These are phyloP conservation scores for Metacarcinus magister DNA, from an alignment of 2,888 invertebrate species.

Conservation along the genomic window DNA sequence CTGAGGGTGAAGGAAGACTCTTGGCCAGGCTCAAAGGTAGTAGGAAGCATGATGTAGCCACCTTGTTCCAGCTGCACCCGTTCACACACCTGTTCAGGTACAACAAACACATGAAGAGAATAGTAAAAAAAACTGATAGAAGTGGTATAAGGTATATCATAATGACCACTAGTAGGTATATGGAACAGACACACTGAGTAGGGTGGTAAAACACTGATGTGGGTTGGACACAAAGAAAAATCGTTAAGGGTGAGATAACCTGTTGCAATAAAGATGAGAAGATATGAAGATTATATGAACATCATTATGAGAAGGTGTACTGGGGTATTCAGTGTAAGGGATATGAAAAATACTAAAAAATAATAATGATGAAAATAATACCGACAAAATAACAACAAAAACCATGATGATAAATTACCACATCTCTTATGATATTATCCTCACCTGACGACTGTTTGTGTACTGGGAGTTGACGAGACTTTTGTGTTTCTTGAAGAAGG, in stretches of 20 bases:
- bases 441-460: constrained; percentile 94
- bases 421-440: constrained; percentile 79
- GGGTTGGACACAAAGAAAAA: too few relatives aligned
- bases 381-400: not conserved
- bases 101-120: not conserved
- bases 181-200: not conserved
- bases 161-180: not conserved
- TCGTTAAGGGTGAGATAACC: too few relatives aligned
- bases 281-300: too few relatives aligned
- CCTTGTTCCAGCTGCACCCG: constrained; percentile 92
- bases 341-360: not conserved
- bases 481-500: constrained; percentile 93
- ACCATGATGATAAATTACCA: not conserved
- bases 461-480: constrained; percentile 95
- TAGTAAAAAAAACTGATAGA: not conserved
- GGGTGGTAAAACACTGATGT: too few relatives aligned
- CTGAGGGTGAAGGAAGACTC: constrained; percentile 93
- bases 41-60: constrained; percentile 93
- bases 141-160: not conserved
- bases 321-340: too few relatives aligned
- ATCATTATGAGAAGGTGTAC: too few relatives aligned
- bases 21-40: constrained; percentile 95
- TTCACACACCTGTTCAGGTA: constrained; percentile 87
- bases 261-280: too few relatives aligned
- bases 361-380: not conserved